phyloP scores from a whole-genome alignment of 1,140 invertebrate species.

The Leptonema lineaticorne region DNA sequence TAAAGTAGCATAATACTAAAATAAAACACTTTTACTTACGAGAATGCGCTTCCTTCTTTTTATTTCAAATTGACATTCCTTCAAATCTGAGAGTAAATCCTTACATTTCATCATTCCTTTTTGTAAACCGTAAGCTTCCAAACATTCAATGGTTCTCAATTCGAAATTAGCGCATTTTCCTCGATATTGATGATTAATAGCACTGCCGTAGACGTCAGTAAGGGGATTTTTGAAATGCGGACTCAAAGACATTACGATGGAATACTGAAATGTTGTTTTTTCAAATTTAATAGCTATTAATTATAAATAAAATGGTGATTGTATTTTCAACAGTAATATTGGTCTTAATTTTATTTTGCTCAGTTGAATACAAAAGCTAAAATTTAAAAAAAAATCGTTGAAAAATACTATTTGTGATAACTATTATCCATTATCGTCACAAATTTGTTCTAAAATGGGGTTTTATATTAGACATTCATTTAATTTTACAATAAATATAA shows the following conservation, averaged over 20 bases:
- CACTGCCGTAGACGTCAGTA: constrained; percentile 64
- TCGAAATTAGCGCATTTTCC: constrained; percentile 65
- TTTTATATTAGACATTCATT: too few relatives aligned
- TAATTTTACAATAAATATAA: too few relatives aligned
- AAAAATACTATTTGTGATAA: too few relatives aligned
- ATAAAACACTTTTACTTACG: constrained; percentile 49
- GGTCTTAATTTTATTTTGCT: too few relatives aligned
- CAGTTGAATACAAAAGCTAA: too few relatives aligned
- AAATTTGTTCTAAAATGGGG: too few relatives aligned
- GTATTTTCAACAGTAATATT: too few relatives aligned
- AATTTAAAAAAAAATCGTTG: too few relatives aligned
- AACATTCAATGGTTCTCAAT: constrained; percentile 66
- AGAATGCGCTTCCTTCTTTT: constrained; percentile 62
- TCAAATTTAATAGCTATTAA: too few relatives aligned
- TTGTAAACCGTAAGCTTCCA: constrained; percentile 71
- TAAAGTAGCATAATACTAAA: too few relatives aligned
- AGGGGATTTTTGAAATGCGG: constrained; percentile 65
- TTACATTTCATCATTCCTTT: constrained; percentile 59
- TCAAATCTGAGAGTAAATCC: constrained; percentile 62
- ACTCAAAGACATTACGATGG: not conserved
- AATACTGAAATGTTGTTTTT: not conserved
- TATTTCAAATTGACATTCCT: constrained; percentile 61
- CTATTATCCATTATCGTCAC: too few relatives aligned
- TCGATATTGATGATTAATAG: constrained; percentile 63
- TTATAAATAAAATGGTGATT: too few relatives aligned